These are phyloP conservation scores for Halocynthia aurantium DNA, from an alignment of 23 tunicate species.

Conservation along the genomic window DNA sequence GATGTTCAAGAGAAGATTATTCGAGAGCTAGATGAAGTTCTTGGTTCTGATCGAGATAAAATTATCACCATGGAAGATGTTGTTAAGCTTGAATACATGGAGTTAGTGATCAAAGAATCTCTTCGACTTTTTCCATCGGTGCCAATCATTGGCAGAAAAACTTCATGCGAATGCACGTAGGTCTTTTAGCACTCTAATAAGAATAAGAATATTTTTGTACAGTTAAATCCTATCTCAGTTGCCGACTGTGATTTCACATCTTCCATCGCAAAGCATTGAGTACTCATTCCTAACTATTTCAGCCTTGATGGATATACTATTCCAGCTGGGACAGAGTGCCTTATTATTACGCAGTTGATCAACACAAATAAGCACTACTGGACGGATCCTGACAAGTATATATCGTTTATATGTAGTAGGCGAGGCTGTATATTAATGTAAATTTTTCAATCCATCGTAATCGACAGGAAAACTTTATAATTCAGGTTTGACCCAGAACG, in stretches of 20 bases:
- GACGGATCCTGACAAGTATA: constrained; percentile 51
- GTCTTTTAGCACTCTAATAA: constrained; percentile 5
- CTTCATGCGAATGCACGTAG: constrained; percentile 54
- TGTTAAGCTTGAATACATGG: constrained; percentile 69
- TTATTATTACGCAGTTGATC: constrained; percentile 36
- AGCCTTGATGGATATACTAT: constrained; percentile 42
- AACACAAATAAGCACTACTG: constrained; percentile 76
- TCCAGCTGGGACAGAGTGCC: constrained; percentile 70
- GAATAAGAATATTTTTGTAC: too few relatives aligned
- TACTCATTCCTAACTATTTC: too few relatives aligned
- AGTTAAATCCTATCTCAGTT: too few relatives aligned
- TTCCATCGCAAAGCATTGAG: too few relatives aligned
- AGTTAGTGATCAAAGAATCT: constrained; percentile 72
- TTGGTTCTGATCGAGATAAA: constrained; percentile 27
- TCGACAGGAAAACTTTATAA: background rate
- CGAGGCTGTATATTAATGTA: background rate
- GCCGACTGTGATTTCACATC: too few relatives aligned
- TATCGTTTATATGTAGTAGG: background rate
- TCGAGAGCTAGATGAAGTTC: constrained; percentile 68
- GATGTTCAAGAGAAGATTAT: constrained; percentile 59
- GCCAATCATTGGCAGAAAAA: constrained; percentile 65
- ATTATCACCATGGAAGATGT: constrained; percentile 52
- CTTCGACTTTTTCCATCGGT: constrained; percentile 92
- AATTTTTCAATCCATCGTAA: background rate
- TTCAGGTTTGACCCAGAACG: constrained; percentile 59